Evolutionary conservation across 2,888 invertebrate species (phyloP), one percentile per base, ranked within the genome.

Genomic region (Calameuta idolon): DNA sequence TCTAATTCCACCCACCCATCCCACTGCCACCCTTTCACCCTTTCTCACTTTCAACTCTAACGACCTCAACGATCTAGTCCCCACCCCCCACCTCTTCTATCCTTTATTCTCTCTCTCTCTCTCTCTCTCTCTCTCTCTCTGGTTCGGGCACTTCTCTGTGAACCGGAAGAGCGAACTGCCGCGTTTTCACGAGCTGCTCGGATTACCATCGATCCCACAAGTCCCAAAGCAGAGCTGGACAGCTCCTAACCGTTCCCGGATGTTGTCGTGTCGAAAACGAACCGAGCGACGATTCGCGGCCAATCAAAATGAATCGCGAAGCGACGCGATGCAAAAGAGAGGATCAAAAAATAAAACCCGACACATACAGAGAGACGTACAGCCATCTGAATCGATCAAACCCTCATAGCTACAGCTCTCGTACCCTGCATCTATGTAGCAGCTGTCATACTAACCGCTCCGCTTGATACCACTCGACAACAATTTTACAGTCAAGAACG

Each of bases 101-200:
- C 79, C 75, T 81, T 69, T 15, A 79, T 15, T 73, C 69, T 69
- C 79, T 55, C 55, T 68, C 74, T 40, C 23, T 76, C 34, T 76
- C 76, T 77, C 68, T 40, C 35, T 75, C 35, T 68, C 69, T 73
- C 40, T 75, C 40, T 75, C 55, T 69, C 73, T 73, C 40, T 68
- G n/a, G n/a, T 68, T 35, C 69, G 31, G 15, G 4, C 30, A 55
- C 4, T 68, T 30, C 55, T 69, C 30, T 34, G 31, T 12, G 34
- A 68, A 69, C 30, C 23, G 23, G 9, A 55, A 55, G 55, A 55
- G 23, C 55, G 23, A 55, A 23, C 55, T 55, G 40, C 40, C 40
- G 23, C 23, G 23, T 55, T 55, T 55, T 23, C 23, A 55, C 55
- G 23, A 55, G 55, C 55, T 55, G 55, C 15, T 55, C 55, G 23